Conservation (phyloP, 1,140 invertebrate species). For the Maconellicoccus hirsutus region DNA sequence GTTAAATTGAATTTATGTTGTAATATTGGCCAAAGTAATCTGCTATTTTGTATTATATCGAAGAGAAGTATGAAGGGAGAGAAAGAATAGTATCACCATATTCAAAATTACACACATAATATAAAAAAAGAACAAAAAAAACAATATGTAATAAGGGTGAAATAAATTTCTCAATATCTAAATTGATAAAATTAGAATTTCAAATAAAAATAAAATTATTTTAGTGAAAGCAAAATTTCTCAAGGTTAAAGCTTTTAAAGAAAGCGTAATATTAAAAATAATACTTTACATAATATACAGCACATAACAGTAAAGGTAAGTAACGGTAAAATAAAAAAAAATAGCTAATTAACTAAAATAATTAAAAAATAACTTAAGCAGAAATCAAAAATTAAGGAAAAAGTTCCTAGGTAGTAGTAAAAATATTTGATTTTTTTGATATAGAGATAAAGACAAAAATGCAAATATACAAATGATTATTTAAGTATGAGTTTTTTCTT, state of each 20-base stretch:
- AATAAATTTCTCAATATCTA: background rate
- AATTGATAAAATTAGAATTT: background rate
- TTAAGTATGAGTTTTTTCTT: background rate
- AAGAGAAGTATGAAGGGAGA: background rate
- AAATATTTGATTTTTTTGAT: constrained; percentile 10
- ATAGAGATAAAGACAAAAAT: constrained; percentile 8
- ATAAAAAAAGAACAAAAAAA: background rate
- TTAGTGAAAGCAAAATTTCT: background rate
- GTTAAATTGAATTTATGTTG: too few species aligned
- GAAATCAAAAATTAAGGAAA: constrained; percentile 3
- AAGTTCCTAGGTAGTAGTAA: constrained; percentile 8
- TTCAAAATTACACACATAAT: background rate
- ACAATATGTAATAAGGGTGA: background rate
- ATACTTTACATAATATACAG: constrained; percentile 6
- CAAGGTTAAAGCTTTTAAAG: constrained; percentile 4
- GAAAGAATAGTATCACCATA: constrained; percentile 5
- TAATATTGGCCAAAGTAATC: too few species aligned
- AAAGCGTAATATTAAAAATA: constrained; percentile 6
- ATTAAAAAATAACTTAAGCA: background rate
- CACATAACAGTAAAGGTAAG: constrained; percentile 1
- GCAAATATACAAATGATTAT: constrained; percentile 9
- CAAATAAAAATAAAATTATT: background rate
- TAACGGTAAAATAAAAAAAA: background rate
- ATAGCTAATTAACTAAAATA: background rate
- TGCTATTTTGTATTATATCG: too few species aligned